Percentiles rank a stretch among this genome's conserved stretches.
These are phyloP conservation scores for Oceanodroma tethys DNA, from an alignment of 2,113 vertebrate genomes.

Conservation along the genomic window DNA sequence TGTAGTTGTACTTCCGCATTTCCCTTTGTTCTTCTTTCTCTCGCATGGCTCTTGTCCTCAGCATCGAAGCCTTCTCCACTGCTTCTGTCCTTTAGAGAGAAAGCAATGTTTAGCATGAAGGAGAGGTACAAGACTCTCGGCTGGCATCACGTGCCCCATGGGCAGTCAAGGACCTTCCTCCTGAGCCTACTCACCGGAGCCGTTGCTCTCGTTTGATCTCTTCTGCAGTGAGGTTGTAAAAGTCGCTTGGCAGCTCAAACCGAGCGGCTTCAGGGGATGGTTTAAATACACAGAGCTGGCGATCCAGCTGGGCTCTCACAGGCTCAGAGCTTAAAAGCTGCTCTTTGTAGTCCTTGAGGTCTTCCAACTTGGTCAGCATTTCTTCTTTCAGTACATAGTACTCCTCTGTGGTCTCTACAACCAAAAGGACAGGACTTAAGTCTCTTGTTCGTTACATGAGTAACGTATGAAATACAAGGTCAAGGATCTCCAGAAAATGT, in stretches of 20 bases:
- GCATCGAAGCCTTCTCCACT: slow-evolving; percentile 83
- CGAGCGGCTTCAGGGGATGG: slow-evolving; percentile 78
- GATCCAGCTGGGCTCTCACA: slow-evolving; percentile 80
- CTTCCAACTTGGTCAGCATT: slow-evolving; percentile 66
- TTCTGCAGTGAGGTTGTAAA: slow-evolving; percentile 86
- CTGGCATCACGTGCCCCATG: fast-evolving
- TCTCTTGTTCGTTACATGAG: fast-evolving
- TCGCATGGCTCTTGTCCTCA: slow-evolving; percentile 92
- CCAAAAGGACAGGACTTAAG: fast-evolving
- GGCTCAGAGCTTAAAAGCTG: slow-evolving; percentile 82
- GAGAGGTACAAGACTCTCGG: fast-evolving
- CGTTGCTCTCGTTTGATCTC: slow-evolving; percentile 87
- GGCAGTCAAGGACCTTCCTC: fast-evolving
- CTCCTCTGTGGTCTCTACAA: slow-evolving; percentile 81
- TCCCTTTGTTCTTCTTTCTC: slow-evolving; percentile 90
- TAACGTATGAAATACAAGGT: fast-evolving
- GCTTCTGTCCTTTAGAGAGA: slow-evolving; percentile 77
- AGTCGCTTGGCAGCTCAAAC: slow-evolving; percentile 88
- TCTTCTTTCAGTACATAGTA: slow-evolving; percentile 83
- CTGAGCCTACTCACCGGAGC: slow-evolving; percentile 71
- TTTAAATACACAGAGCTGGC: slow-evolving; percentile 78
- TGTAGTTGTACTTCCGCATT: slow-evolving; percentile 87
- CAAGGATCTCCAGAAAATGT: not conserved
- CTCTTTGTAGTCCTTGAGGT: slow-evolving; percentile 77
- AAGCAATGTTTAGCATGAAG: not conserved